Conservation (phyloP, 1,140 invertebrate genomes). For the Philotrypesis tridentata region DNA sequence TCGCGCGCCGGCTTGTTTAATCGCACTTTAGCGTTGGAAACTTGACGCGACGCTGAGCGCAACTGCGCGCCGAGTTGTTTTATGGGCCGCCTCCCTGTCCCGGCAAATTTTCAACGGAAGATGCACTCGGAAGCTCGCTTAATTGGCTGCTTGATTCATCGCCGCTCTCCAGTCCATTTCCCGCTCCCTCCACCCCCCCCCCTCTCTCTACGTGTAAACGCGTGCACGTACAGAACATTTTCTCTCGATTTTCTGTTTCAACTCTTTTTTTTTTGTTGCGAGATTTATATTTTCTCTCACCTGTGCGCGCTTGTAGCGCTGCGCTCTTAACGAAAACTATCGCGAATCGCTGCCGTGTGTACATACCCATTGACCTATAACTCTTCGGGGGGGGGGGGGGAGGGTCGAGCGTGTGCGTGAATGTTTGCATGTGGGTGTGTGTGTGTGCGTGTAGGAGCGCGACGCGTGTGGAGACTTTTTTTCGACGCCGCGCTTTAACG, state of each 20-base stretch:
- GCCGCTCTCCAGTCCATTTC: no score
- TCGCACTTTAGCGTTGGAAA: neutral
- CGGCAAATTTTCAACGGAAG: neutral
- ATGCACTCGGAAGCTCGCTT: neutral
- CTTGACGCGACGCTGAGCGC: neutral
- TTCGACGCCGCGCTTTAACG: no score
- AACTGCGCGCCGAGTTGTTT: neutral
- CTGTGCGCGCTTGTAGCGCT: no score
- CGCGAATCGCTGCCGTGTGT: neutral
- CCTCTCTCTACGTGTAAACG: neutral
- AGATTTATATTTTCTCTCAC: no score
- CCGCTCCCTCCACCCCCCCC: no score
- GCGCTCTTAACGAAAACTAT: neutral
- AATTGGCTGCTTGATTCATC: neutral
- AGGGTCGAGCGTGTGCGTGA: no score
- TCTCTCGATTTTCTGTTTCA: no score
- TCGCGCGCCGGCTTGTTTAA: conserved; percentile 3
- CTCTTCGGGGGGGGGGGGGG: neutral
- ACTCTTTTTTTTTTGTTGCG: no score
- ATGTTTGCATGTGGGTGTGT: no score
- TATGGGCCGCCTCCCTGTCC: neutral
- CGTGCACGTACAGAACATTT: no score
- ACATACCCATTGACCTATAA: neutral
- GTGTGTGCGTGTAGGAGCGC: no score
- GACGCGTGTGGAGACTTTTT: no score